Conservation (phyloP, 2,888 invertebrate species). For the Sminthurides aquaticus region DNA sequence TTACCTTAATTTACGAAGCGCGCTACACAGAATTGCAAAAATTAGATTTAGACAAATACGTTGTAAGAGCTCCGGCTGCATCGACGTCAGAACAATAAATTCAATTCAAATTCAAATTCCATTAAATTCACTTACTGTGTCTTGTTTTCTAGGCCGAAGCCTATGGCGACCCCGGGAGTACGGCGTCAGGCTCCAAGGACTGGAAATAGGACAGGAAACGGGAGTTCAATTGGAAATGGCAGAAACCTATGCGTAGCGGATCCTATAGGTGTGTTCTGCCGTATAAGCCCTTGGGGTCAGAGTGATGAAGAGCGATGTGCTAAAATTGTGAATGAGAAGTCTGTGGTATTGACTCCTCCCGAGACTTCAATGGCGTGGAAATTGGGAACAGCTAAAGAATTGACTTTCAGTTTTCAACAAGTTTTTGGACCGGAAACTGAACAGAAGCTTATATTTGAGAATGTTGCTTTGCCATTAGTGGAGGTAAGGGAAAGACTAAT, state of each 20-base stretch:
- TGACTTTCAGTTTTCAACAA: constrained; percentile 63
- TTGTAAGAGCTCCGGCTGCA: too few species aligned
- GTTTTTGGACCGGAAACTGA: constrained; percentile 72
- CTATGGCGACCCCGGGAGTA: constrained; percentile 1
- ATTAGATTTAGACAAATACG: too few species aligned
- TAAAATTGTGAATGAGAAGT: constrained; percentile 45
- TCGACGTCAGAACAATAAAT: too few species aligned
- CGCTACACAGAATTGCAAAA: too few species aligned
- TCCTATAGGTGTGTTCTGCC: constrained; percentile 81
- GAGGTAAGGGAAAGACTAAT: too few species aligned
- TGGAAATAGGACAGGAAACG: background rate
- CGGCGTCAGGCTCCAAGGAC: background rate
- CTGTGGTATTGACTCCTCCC: constrained; percentile 47
- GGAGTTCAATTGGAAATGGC: background rate
- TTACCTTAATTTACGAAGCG: too few species aligned
- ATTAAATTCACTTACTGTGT: too few species aligned
- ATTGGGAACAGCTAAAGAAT: constrained; percentile 64
- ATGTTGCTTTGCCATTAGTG: constrained; percentile 76
- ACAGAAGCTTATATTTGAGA: constrained; percentile 78
- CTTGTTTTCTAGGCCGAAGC: background rate
- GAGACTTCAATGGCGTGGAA: constrained; percentile 49
- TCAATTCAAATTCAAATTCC: too few species aligned
- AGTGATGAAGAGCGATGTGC: constrained; percentile 51
- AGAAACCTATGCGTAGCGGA: constrained; percentile 48
- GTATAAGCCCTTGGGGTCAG: constrained; percentile 67